A percentile compares a stretch with the other conserved stretches of the same genome.
Evolutionary conservation across 2,797 vertebrate species (phyloP).

Genomic region (Intellagama lesueurii): DNA sequence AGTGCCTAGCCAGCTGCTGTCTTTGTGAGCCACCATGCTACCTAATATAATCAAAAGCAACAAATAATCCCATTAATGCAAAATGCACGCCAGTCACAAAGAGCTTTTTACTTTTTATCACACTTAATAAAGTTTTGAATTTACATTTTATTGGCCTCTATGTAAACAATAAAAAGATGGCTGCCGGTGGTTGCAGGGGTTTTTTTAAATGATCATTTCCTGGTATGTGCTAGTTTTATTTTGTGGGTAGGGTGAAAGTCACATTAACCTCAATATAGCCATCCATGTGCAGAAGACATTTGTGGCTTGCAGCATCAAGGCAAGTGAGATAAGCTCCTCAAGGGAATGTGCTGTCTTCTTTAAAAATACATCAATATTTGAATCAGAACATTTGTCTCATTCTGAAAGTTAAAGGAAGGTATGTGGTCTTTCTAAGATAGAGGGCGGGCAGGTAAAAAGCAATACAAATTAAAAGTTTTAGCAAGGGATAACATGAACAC

Average conservation of each 20-base stretch:
- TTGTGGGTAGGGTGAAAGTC: not conserved
- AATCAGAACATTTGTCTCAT: not conserved
- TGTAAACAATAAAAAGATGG: constrained; percentile 5
- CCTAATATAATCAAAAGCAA: not conserved
- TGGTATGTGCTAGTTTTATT: not conserved
- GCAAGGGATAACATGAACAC: no score
- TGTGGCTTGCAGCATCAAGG: not conserved
- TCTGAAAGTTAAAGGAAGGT: not conserved
- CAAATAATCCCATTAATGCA: not conserved
- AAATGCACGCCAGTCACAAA: not conserved
- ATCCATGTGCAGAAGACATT: not conserved
- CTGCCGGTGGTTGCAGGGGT: not conserved
- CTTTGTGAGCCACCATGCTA: constrained; percentile 31
- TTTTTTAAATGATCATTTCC: not conserved
- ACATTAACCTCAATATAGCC: not conserved
- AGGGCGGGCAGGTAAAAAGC: no score
- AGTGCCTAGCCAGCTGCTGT: not conserved
- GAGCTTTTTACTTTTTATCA: not conserved
- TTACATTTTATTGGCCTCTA: not conserved
- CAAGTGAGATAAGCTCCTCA: not conserved
- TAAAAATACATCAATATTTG: not conserved
- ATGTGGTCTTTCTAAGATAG: not conserved
- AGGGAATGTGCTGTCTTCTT: not conserved
- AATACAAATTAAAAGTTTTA: not conserved
- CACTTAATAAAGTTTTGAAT: constrained; percentile 13